Percentiles rank a stretch among this genome's conserved stretches.
These are phyloP conservation scores for Labrus mixtus DNA, from an alignment of 2,113 vertebrate genomes.

Conservation along the genomic window DNA sequence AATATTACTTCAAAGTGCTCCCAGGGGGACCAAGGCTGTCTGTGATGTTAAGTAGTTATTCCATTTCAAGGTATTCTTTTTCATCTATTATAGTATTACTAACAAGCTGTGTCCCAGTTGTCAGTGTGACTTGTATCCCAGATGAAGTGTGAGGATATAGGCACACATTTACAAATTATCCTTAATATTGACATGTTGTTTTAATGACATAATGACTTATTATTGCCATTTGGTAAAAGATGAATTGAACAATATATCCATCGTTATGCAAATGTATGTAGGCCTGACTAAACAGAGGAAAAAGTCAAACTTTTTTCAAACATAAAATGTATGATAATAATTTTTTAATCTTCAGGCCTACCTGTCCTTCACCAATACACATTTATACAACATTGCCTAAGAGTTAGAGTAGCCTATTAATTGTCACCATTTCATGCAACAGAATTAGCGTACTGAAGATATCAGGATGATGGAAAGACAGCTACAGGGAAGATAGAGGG, in stretches of 20 bases:
- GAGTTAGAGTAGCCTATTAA: not conserved
- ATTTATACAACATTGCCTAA: not conserved
- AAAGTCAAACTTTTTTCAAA: not conserved
- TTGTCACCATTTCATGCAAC: not conserved
- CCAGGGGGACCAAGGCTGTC: conserved; percentile 44
- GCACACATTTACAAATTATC: not conserved
- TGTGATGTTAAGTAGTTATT: conserved; percentile 55
- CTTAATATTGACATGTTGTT: not conserved
- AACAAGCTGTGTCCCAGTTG: conserved; percentile 12
- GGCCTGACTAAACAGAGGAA: not conserved
- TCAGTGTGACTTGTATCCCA: conserved; percentile 19
- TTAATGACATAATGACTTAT: no score
- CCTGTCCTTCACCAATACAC: not conserved
- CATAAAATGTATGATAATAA: not conserved
- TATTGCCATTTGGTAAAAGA: no score
- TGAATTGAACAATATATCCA: no score
- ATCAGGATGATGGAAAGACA: not conserved
- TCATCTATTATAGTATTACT: conserved; percentile 15
- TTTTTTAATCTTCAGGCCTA: no score
- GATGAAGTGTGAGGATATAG: conserved; percentile 2
- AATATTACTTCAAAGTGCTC: conserved; percentile 64
- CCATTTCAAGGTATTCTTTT: conserved; percentile 33
- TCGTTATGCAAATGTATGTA: not conserved
- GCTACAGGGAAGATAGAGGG: not conserved
- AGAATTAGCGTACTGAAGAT: not conserved